A percentile compares a stretch with the other conserved stretches of the same genome.
These are phyloP conservation scores for Lasioglossum pauxillum DNA, from an alignment of 2,888 invertebrate species.

Conservation along the genomic window DNA sequence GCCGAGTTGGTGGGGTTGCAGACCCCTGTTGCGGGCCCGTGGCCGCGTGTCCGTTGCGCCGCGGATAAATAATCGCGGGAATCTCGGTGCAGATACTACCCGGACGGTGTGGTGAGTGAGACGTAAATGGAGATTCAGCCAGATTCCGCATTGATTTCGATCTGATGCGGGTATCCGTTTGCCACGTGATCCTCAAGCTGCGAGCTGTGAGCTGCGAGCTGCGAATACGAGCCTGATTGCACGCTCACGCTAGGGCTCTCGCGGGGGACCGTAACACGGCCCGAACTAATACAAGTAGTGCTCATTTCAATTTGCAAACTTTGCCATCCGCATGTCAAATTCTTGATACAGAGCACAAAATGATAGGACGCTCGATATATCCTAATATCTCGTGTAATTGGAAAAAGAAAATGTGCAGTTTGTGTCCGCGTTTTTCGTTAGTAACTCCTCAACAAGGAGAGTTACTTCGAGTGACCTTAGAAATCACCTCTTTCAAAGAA, in stretches of 20 bases:
- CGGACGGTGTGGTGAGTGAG: constrained; percentile 70
- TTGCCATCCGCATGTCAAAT: not conserved
- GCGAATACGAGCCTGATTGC: constrained; percentile 1
- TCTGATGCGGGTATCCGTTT: constrained; percentile 67
- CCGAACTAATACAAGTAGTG: not conserved
- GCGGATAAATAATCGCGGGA: constrained; percentile 75
- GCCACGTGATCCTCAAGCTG: not conserved
- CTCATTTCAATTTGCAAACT: not conserved
- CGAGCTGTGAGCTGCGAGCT: not conserved
- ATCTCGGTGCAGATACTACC: constrained; percentile 69
- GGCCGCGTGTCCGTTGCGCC: constrained; percentile 28
- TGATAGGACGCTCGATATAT: too few species aligned
- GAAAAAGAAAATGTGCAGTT: too few species aligned
- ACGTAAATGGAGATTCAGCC: constrained; percentile 76
- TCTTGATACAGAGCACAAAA: too few species aligned
- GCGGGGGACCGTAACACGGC: not conserved
- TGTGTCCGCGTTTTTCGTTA: too few species aligned
- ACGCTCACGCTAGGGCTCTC: not conserved
- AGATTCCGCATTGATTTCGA: constrained; percentile 74
- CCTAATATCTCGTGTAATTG: too few species aligned
- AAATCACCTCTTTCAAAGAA: too few species aligned
- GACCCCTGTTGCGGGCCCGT: constrained; percentile 45
- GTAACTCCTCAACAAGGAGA: too few species aligned
- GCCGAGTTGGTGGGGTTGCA: constrained; percentile 48
- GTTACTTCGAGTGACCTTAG: too few species aligned